Percentiles rank a stretch among this genome's conserved stretches.
Conservation (phyloP, 2,113 vertebrate genomes). For the Notothenia coriiceps region DNA sequence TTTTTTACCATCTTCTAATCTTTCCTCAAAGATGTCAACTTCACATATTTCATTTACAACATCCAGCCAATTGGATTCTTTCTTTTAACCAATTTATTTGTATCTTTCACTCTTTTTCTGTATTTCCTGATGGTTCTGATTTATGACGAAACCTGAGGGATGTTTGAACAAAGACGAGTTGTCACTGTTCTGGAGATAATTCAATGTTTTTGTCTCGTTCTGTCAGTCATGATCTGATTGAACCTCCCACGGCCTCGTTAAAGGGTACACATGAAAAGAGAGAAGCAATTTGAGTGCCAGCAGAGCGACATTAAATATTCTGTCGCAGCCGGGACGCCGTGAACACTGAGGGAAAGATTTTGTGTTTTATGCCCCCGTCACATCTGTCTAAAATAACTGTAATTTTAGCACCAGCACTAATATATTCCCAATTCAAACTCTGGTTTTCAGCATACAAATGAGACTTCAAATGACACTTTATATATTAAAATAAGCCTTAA, state of each 20-base stretch:
- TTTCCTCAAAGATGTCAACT: too few relatives aligned
- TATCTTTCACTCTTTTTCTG: background rate
- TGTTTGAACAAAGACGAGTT: constrained; percentile 70
- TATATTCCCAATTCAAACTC: constrained; percentile 47
- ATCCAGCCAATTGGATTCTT: too few relatives aligned
- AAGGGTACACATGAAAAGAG: constrained; percentile 72
- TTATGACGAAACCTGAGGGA: constrained; percentile 55
- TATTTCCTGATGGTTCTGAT: constrained; percentile 46
- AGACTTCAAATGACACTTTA: constrained; percentile 32
- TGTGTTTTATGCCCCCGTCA: constrained; percentile 36
- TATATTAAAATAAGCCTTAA: constrained; percentile 38
- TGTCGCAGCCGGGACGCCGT: constrained; percentile 39
- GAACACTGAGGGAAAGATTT: constrained; percentile 17
- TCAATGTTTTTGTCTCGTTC: constrained; percentile 52
- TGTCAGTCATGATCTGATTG: constrained; percentile 66
- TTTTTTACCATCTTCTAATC: too few relatives aligned
- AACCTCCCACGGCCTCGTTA: constrained; percentile 59
- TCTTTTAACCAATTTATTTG: too few relatives aligned
- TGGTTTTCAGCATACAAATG: constrained; percentile 16
- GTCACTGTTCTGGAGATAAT: constrained; percentile 49
- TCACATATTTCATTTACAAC: too few relatives aligned
- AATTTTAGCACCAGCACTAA: constrained; percentile 46
- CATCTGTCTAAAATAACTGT: constrained; percentile 37
- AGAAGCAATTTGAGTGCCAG: constrained; percentile 55
- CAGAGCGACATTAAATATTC: constrained; percentile 59